Percentiles rank a stretch among this genome's conserved stretches.
Conservation (phyloP, 2,113 vertebrate species). For the Saccopteryx leptura region DNA sequence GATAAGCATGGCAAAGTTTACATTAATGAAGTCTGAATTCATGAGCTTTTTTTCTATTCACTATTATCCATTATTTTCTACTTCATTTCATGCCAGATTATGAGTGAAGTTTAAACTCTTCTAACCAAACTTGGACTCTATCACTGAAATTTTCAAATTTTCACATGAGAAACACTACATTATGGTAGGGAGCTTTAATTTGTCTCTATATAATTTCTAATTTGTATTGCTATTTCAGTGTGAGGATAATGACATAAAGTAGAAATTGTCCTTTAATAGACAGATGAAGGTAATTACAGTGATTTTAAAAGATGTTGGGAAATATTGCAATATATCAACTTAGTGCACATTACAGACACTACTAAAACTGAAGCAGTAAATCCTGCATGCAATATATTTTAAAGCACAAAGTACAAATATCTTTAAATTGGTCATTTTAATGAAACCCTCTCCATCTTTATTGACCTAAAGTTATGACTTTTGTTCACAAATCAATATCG, state of each 20-base stretch:
- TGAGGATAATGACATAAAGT: conserved; percentile 78
- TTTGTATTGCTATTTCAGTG: conserved; percentile 82
- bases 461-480: conserved; percentile 31
- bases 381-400: conserved; percentile 85
- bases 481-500: conserved; percentile 5
- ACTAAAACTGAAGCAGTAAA: conserved; percentile 80
- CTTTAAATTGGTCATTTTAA: conserved; percentile 74
- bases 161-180: conserved; percentile 70
- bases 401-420: conserved; percentile 74
- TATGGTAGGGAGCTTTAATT: conserved; percentile 74
- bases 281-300: conserved; percentile 84
- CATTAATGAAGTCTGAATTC: conserved; percentile 31
- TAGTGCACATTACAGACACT: conserved; percentile 83
- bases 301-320: conserved; percentile 82
- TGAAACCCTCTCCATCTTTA: neutral
- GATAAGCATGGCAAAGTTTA: conserved; percentile 9
- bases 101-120: conserved; percentile 71
- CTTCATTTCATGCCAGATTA: conserved; percentile 44
- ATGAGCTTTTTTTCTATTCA: conserved; percentile 12
- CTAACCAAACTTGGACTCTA: conserved; percentile 46
- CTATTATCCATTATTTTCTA: neutral
- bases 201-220: conserved; percentile 83
- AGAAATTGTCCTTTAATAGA: conserved; percentile 82
- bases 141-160: conserved; percentile 77
- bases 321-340: conserved; percentile 79